Evolutionary conservation across 2,113 vertebrate species (phyloP).

Genomic region (Pseudonaja textilis): DNA sequence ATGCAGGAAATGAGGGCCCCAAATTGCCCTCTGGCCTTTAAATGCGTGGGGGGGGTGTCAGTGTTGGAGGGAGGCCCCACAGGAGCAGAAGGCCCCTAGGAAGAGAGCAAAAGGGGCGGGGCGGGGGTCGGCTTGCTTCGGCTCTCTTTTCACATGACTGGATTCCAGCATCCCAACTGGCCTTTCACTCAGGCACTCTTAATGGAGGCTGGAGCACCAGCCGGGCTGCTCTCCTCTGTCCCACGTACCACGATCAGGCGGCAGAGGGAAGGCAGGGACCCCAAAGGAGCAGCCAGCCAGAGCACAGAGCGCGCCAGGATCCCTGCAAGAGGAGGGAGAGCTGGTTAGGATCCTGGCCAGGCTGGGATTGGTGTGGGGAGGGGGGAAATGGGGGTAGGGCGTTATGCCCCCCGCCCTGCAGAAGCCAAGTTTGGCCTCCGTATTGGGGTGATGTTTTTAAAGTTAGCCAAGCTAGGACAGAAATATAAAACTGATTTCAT

Average conservation of each 20-base stretch:
- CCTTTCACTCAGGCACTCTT: background rate
- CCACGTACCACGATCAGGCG: background rate
- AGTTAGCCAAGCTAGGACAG: background rate
- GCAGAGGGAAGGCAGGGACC: background rate
- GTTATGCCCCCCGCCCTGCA: rapidly evolving
- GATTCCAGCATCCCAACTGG: background rate
- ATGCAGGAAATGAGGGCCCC: background rate
- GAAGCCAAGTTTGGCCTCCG: background rate
- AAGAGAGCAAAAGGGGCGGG: background rate
- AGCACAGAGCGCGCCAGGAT: background rate
- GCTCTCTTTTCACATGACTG: background rate
- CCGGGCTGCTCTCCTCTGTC: background rate
- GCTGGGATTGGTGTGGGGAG: background rate
- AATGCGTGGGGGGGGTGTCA: background rate
- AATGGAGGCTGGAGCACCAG: background rate
- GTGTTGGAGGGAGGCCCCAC: background rate
- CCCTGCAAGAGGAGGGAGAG: background rate
- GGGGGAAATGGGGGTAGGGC: background rate
- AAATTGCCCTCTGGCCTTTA: background rate
- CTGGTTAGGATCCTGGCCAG: background rate
- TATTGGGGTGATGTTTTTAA: background rate
- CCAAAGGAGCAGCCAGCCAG: background rate
- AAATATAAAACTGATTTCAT: background rate
- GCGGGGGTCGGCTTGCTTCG: background rate
- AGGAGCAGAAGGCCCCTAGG: background rate